phyloP scores from a whole-genome alignment of 2,797 vertebrate genomes.

The Anolis apletophallus region DNA sequence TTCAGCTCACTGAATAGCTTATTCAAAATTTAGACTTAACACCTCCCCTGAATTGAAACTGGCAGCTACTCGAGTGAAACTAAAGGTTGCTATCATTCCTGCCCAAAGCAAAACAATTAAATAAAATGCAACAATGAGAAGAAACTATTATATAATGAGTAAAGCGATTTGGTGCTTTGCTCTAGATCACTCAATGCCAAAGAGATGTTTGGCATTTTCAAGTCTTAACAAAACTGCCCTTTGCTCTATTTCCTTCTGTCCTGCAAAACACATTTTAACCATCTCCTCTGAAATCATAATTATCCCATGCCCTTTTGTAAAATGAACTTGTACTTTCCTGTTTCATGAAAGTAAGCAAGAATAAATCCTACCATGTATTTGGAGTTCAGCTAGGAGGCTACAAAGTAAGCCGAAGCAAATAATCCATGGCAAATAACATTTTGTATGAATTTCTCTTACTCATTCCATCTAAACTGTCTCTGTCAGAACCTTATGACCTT shows the following conservation, averaged over 20 bases:
- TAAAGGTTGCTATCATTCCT: background rate
- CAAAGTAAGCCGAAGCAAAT: slow-evolving; percentile 28
- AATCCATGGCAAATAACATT: slow-evolving; percentile 19
- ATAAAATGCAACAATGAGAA: background rate
- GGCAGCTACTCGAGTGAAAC: background rate
- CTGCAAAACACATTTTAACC: slow-evolving; percentile 3
- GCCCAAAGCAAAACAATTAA: background rate
- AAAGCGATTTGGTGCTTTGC: background rate
- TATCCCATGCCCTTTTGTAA: slow-evolving; percentile 27
- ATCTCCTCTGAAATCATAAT: slow-evolving; percentile 22
- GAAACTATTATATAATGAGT: background rate
- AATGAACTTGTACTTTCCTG: slow-evolving; percentile 22
- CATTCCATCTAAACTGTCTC: slow-evolving; percentile 5
- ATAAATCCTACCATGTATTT: slow-evolving; percentile 18
- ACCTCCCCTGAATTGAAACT: too few species aligned
- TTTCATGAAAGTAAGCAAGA: slow-evolving; percentile 20
- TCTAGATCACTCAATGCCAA: background rate
- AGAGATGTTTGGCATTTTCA: background rate
- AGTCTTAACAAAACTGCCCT: background rate
- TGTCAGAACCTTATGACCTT: background rate
- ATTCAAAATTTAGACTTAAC: too few species aligned
- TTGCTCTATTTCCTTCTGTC: background rate
- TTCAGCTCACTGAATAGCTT: too few species aligned
- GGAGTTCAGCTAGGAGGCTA: slow-evolving; percentile 6
- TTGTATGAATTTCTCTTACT: background rate